Evolutionary conservation across 2,797 vertebrate genomes (phyloP).

Genomic region (Uromys caudimaculatus): DNA sequence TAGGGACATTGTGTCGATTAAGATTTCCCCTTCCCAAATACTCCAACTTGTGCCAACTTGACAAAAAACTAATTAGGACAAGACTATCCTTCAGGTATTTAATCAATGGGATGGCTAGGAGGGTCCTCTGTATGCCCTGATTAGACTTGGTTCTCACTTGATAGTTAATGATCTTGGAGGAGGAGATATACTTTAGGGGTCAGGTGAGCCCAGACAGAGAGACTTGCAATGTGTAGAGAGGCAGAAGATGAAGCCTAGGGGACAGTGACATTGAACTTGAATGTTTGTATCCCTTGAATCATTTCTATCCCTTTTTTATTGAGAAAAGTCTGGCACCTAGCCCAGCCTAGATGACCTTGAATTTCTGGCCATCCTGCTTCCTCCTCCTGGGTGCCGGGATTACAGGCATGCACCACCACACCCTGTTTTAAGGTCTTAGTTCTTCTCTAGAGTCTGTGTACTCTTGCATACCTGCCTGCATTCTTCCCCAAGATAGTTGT

Average conservation of each 20-base stretch:
- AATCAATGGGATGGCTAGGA: background rate
- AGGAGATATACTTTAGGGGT: background rate
- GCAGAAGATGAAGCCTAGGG: background rate
- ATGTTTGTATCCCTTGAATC: background rate
- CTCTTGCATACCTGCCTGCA: background rate
- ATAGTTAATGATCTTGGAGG: background rate
- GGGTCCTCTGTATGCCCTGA: background rate
- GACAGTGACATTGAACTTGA: no score
- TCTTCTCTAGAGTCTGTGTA: background rate
- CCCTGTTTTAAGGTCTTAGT: background rate
- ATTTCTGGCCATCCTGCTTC: background rate
- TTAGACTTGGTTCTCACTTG: background rate
- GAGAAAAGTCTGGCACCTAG: background rate
- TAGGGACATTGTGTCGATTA: background rate
- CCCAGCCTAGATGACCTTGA: background rate
- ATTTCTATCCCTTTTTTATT: no score
- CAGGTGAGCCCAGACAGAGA: background rate
- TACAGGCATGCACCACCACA: background rate
- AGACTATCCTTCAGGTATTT: background rate
- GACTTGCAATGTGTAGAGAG: background rate
- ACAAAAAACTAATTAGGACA: background rate
- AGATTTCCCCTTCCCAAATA: background rate
- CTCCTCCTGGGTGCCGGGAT: background rate
- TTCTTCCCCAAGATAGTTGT: background rate
- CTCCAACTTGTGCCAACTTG: background rate